phyloP scores from a whole-genome alignment of 2,113 vertebrate genomes.

The Paraplagusia blochii region DNA sequence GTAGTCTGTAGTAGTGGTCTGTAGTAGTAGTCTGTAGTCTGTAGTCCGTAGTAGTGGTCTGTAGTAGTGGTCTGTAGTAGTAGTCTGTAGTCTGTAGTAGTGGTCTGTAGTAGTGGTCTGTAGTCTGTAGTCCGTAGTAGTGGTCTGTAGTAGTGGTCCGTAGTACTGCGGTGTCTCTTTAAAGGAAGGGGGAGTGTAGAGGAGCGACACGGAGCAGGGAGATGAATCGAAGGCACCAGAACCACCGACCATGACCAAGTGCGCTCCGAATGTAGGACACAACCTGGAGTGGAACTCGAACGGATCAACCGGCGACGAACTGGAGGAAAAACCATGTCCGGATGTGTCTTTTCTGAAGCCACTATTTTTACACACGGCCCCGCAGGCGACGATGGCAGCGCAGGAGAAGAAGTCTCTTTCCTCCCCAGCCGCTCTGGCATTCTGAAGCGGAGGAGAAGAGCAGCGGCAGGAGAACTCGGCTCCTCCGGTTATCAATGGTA shows the following conservation, averaged over 20 bases:
- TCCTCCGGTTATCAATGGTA: conserved; percentile 60
- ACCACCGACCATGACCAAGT: conserved; percentile 73
- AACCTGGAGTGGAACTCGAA: conserved; percentile 64
- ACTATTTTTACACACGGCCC: conserved; percentile 36
- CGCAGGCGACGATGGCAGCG: conserved; percentile 52
- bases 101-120: no score
- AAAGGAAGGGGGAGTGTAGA: conserved; percentile 75
- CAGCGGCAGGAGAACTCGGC: conserved; percentile 47
- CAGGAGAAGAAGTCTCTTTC: conserved; percentile 59
- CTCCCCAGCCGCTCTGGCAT: conserved; percentile 56
- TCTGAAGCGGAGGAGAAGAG: conserved; percentile 64
- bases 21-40: no score
- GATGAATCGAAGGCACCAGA: conserved; percentile 77
- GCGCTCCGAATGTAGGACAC: conserved; percentile 70
- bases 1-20: no score
- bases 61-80: no score
- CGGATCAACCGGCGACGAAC: conserved; percentile 45
- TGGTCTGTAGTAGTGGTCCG: conserved; percentile 31
- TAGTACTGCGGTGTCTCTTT: conserved; percentile 72
- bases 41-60: no score
- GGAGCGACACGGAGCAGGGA: conserved; percentile 64
- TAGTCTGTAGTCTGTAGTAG: no score
- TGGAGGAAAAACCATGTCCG: conserved; percentile 64
- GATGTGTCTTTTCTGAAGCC: conserved; percentile 59
- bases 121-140: no score